Base-by-base conservation (phyloP, 1,140 invertebrate genomes). In the Aphelinus atriplicis region DNA sequence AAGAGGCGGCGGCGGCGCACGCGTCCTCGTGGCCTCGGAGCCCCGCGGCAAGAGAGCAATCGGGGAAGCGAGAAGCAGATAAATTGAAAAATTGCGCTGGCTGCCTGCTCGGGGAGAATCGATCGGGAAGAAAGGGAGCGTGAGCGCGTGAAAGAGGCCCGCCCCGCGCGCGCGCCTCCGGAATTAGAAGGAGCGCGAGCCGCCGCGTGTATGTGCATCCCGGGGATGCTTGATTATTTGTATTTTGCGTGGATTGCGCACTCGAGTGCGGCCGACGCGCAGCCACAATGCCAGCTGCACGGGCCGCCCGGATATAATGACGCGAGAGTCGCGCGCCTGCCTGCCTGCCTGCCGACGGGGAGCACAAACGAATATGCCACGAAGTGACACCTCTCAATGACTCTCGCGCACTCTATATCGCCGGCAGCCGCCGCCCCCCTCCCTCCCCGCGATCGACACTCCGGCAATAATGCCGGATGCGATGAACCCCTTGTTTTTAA, bases 321-420 rank as follows among this genome's bases (percentile, higher is more conserved):
- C 84, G 84, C 26, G 26, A 26, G 26, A 84, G 84, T 81, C 80
- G 81, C 81, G 81, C 62, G 45, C 42, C 58, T 60, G n/a, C n/a
- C 3, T 1, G 3, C 45, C 26, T 26, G 26, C 26, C 26, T 26
- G 26, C 26, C n/a, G 10, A 42, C 73, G n/a, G 78, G 82, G 85
- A 86, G 85, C 82, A 86, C 86, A 87, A 87, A 87, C 86, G 86
- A 87, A 87, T 87, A 87, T 87, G 80, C 85, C 85, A 88, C 86
- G 86, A 88, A 86, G 85, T 88, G 86, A 88, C 87, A 87, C 87
- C 87, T 88, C 84, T 87, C 86, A 87, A 88, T 87, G 85, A 82
- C 82, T 83, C 87, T 88, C 81, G 71, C 73, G 76, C 60, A 73
- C 76, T 6, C 51, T 53, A 6, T 9, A 6, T 9, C 51, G 51